Evolutionary conservation across 1,140 invertebrate species (phyloP), one percentile per base, ranked within the genome.

Genomic region (Pachyrhynchus sulphureomaculatus): DNA sequence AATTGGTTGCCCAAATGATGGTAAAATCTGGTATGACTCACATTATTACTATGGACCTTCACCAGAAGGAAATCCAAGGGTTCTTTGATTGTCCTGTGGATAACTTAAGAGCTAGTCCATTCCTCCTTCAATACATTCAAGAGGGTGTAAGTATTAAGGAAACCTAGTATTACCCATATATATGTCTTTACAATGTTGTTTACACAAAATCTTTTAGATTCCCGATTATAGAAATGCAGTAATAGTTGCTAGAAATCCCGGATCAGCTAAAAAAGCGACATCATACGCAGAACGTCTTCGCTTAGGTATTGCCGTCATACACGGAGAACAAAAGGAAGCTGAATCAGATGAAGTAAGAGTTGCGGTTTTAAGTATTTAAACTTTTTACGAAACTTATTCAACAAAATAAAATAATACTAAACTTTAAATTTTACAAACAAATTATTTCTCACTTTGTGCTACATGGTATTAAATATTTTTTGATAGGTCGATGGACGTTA

Each of bases 21-120:
- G 91, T 90, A 73, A 95, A 92, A 23, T 94, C 96, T 34, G 97
- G 96, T 24, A 82, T 98, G 17, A 93, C 89, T 26, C 95, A 99
- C 73, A 86, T 99, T 29, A 98, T 99, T 54, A 99, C 96, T 0
- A 96, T 99, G 92, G 97, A 99, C 81, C 81, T 99, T 9, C 97
- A 99, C 78, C 95, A 98, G 75, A 99, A 99, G 76, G 97, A 99
- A 81, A 98, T 99, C 65, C 97, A 99, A 79, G 97, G 96, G 18
- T 99, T 99, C 77, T 99, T 99, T 77, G 95, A 98, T 71, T 95
- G 96, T 78, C 96, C 97, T 9, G 96, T 99, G 1, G 97, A 99
- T 77, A 99, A 99, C 81, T 82, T 99, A 41, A 81, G 97, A 75
- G 96, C 97, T 23, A 99, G 96, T 55, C 96, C 96, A 51, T 99